Evolutionary conservation across 2,888 invertebrate species (phyloP).

Genomic region (Alsophila aescularia): DNA sequence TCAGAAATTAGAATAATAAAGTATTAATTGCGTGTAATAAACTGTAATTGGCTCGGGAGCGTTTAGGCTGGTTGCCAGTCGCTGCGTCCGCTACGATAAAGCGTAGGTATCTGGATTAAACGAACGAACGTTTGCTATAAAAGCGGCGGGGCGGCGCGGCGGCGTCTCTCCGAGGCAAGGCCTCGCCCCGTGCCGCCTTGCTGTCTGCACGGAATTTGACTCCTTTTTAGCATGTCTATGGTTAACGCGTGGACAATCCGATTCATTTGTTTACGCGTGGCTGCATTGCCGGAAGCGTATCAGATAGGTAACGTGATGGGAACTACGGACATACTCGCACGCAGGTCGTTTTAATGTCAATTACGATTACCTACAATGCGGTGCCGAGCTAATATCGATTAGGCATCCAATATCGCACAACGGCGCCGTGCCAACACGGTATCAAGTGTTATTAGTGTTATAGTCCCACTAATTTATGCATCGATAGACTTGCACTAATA

Average conservation of each 20-base stretch:
- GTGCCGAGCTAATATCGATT: conserved; percentile 47
- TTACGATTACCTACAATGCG: conserved; percentile 39
- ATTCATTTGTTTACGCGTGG: conserved; percentile 14
- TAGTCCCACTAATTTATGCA: conserved; percentile 56
- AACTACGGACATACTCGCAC: conserved; percentile 38
- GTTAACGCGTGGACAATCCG: conserved; percentile 48
- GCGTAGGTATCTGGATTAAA: conserved; percentile 49
- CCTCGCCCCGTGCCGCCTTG: conserved; percentile 49
- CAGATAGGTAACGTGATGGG: conserved; percentile 18
- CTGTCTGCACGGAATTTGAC: conserved; percentile 72
- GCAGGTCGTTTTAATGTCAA: conserved; percentile 44
- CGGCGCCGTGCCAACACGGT: conserved; percentile 40
- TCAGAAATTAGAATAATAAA: conserved; percentile 55
- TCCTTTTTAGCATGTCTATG: conserved; percentile 47
- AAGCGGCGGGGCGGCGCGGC: conserved; percentile 19
- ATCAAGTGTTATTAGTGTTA: conserved; percentile 45
- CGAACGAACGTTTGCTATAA: conserved; percentile 51
- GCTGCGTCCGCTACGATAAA: conserved; percentile 39
- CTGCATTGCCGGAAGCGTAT: conserved; percentile 2
- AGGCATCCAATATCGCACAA: conserved; percentile 44
- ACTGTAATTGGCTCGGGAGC: conserved; percentile 49
- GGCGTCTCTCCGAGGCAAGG: conserved; percentile 30
- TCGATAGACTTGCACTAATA: conserved; percentile 38
- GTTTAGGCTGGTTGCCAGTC: conserved; percentile 58
- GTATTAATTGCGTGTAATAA: conserved; percentile 53